A percentile compares a stretch with the other conserved stretches of the same genome.
These are phyloP conservation scores for Paratrypauchen microcephalus DNA, from an alignment of 2,797 vertebrate species.

Conservation along the genomic window DNA sequence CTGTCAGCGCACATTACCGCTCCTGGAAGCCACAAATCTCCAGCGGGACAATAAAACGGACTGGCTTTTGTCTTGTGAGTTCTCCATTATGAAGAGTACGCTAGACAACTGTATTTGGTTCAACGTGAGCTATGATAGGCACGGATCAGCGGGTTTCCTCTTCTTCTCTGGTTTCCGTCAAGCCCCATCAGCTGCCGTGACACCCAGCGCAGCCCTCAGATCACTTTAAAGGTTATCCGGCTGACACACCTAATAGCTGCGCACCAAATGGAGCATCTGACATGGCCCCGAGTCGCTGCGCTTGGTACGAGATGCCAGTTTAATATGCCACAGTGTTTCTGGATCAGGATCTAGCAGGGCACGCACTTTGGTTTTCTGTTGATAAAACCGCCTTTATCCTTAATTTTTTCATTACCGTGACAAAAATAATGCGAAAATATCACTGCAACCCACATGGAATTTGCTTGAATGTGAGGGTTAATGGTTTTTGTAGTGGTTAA, in stretches of 20 bases:
- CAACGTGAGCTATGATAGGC: conserved; percentile 42
- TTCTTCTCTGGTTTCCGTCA: conserved; percentile 39
- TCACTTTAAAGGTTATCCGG: conserved; percentile 77
- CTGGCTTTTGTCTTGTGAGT: conserved; percentile 26
- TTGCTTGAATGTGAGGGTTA: no score
- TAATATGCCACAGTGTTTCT: conserved; percentile 41
- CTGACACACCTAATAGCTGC: conserved; percentile 76
- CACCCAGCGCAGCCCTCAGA: conserved; percentile 60
- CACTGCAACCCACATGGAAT: neutral
- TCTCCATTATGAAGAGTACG: conserved; percentile 26
- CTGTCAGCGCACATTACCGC: conserved; percentile 30
- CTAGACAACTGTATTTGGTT: conserved; percentile 8
- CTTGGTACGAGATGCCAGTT: conserved; percentile 58
- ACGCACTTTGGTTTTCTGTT: conserved; percentile 10
- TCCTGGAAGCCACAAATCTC: conserved; percentile 22
- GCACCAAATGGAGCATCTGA: conserved; percentile 67
- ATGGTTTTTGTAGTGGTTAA: no score
- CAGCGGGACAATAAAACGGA: conserved; percentile 16
- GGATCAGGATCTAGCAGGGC: conserved; percentile 55
- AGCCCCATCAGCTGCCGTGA: conserved; percentile 59
- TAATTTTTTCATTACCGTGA: neutral
- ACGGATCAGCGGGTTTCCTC: conserved; percentile 51
- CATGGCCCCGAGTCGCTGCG: conserved; percentile 52
- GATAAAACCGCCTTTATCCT: neutral
- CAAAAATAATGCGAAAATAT: neutral